Base-by-base conservation (phyloP, 2,113 vertebrate genomes). In the Shinisaurus crocodilurus region DNA sequence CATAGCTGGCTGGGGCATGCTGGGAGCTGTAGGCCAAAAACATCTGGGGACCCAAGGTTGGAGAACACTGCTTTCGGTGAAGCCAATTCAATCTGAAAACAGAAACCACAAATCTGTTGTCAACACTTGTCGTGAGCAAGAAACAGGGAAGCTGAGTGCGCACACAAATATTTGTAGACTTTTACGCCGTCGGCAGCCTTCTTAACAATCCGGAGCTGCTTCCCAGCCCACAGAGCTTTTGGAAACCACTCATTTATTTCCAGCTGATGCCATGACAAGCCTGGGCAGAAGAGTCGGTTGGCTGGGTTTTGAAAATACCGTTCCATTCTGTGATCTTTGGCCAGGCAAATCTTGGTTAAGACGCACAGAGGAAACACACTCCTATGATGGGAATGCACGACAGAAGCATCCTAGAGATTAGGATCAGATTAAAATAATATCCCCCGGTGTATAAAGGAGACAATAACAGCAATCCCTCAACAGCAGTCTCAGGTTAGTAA, bases 191-290 rank as follows among this genome's bases (percentile, higher is more conserved):
- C 80, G 48, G 75, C 75, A 86, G 63, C 48, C 63, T 86, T 70
- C 34, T 83, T 65, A 65, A 77, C 57, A 75, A 86, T 90, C 89
- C 86, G 75, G 89, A 70, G 70, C 45, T 8, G 83, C 37, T 89
- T 89, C 67, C 67, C 48, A 82, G 67, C 45, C 65, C 75, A 43
- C 16, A 70, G 75, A 79, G 80, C 83, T 69, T 87, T 13, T 60
- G 54, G 0, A 90, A 93, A 0, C 80, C 54, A 5, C 50, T 81
- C n/a, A 0, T 32, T 50, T 9, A 8, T 27, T 34, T 85, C 45
- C 32, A 1, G 1, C 0, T 16, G 0, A 0, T 0, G 32, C 63
- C 74, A 40, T 54, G 69, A 32, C 13, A 18, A 70, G 72, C 79
- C 54, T 20, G 25, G 48, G 16, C 1, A 74, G 85, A 88, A 54